phyloP scores from a whole-genome alignment of 2,888 invertebrate genomes.

The Microchrysa polita region DNA sequence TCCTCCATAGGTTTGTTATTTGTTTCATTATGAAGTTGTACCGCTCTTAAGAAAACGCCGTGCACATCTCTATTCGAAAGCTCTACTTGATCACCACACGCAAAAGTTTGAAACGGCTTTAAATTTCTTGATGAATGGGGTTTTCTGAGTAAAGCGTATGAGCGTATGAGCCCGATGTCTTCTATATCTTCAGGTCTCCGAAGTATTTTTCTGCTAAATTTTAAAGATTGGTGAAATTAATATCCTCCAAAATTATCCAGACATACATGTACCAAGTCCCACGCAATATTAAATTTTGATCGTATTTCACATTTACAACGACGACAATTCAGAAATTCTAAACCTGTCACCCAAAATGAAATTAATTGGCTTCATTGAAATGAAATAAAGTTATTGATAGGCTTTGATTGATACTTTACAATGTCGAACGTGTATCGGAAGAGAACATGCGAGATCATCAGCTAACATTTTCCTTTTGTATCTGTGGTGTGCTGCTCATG shows the following conservation, averaged over 20 bases:
- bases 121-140: not conserved
- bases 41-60: too few relatives aligned
- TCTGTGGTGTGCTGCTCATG: too few relatives aligned
- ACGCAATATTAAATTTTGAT: constrained; percentile 9
- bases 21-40: too few relatives aligned
- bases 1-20: too few relatives aligned
- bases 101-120: too few relatives aligned
- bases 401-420: constrained; percentile 48
- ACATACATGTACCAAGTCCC: constrained; percentile 5
- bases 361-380: constrained; percentile 48
- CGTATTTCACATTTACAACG: constrained; percentile 1
- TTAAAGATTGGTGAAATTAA: not conserved
- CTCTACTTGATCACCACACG: too few relatives aligned
- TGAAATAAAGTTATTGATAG: constrained; percentile 48
- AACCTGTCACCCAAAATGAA: constrained; percentile 44
- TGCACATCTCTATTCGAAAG: too few relatives aligned
- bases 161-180: too few relatives aligned
- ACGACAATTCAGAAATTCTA: constrained; percentile 21
- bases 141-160: not conserved
- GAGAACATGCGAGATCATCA: constrained; percentile 9
- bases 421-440: constrained; percentile 24
- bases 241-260: not conserved
- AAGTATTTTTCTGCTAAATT: too few relatives aligned
- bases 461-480: too few relatives aligned
- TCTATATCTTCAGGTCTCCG: too few relatives aligned